phyloP scores from a whole-genome alignment of 2,888 invertebrate species.

The Diadegma fenestrale region DNA sequence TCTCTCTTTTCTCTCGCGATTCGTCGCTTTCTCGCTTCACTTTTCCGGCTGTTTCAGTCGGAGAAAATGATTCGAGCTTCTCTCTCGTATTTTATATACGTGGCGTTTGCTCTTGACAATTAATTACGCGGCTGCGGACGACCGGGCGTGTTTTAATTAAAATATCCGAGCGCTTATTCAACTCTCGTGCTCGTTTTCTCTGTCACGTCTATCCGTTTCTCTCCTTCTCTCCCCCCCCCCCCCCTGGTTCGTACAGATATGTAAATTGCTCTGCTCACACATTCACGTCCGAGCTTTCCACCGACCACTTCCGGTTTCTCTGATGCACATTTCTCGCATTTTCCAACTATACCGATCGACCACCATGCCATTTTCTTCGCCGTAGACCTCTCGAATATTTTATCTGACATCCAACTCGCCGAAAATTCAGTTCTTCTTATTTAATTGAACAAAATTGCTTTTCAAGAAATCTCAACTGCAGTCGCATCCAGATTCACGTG shows the following conservation, averaged over 20 bases:
- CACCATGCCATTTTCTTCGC: neutral
- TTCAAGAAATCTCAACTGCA: neutral
- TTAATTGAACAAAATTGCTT: neutral
- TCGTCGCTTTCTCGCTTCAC: neutral
- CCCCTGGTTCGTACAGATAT: neutral
- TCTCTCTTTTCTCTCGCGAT: neutral
- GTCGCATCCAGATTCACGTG: neutral
- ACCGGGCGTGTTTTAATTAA: conserved; percentile 68
- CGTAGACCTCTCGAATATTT: neutral
- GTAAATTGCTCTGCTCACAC: conserved; percentile 1
- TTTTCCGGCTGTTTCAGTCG: conserved; percentile 31
- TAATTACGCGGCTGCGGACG: conserved; percentile 68
- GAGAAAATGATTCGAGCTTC: conserved; percentile 52
- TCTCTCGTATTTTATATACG: conserved; percentile 56
- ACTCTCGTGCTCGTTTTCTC: conserved; percentile 54
- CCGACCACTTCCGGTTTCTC: conserved; percentile 65
- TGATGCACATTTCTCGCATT: conserved; percentile 52
- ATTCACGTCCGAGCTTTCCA: conserved; percentile 5
- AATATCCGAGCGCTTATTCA: conserved; percentile 68
- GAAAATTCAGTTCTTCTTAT: neutral
- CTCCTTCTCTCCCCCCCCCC: conserved; percentile 10
- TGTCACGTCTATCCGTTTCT: neutral
- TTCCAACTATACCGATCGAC: conserved; percentile 8
- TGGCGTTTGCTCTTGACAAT: conserved; percentile 69
- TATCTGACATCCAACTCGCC: neutral